Evolutionary conservation across 2,888 invertebrate species (phyloP).

Genomic region (Agrochola macilenta): DNA sequence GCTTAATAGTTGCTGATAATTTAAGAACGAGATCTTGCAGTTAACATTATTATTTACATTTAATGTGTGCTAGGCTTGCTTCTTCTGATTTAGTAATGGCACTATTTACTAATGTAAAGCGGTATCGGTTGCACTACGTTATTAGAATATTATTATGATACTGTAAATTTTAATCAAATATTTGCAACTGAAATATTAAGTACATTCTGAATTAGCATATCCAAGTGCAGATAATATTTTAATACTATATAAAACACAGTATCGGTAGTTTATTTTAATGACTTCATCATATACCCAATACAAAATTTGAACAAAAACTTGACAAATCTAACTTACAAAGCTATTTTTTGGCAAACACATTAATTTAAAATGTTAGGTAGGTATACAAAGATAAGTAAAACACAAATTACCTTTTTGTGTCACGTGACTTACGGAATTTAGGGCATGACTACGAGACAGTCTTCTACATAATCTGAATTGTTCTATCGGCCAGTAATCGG

Average conservation of each 20-base stretch:
- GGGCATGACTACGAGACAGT: constrained; percentile 39
- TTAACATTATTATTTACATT: constrained; percentile 80
- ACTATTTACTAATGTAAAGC: constrained; percentile 74
- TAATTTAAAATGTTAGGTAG: constrained; percentile 58
- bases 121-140: constrained; percentile 58
- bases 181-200: constrained; percentile 68
- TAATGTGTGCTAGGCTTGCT: constrained; percentile 70
- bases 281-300: constrained; percentile 60
- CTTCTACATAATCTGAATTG: constrained; percentile 35
- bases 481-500: constrained; percentile 8
- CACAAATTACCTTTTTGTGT: constrained; percentile 45
- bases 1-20: constrained; percentile 84
- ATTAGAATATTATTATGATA: constrained; percentile 57
- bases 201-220: constrained; percentile 69
- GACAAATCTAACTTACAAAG: constrained; percentile 70
- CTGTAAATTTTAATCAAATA: constrained; percentile 57
- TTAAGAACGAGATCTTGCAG: constrained; percentile 84
- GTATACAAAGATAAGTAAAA: constrained; percentile 66
- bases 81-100: constrained; percentile 77
- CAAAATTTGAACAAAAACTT: constrained; percentile 61
- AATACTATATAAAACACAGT: constrained; percentile 44
- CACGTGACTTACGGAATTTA: constrained; percentile 32
- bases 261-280: constrained; percentile 51
- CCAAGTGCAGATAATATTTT: constrained; percentile 50
- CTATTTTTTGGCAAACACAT: constrained; percentile 75